These are phyloP conservation scores for Cassiopea xamachana DNA, from an alignment of 30 jellyfish, hydroid and myxozoan genomes.

Conservation along the genomic window DNA sequence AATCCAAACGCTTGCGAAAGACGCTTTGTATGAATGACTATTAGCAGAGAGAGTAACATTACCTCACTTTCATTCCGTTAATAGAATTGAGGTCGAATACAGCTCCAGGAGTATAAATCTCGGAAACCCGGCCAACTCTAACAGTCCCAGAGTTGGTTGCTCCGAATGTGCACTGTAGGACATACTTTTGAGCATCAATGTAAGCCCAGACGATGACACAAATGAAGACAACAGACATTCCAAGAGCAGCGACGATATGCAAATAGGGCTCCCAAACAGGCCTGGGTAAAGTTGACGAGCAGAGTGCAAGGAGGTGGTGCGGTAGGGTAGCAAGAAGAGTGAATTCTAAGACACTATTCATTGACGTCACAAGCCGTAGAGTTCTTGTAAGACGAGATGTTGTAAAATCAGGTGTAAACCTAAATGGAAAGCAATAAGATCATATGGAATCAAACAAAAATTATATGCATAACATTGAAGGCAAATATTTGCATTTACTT, in stretches of 20 bases:
- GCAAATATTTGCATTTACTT: too few species aligned
- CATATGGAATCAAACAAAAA: background rate
- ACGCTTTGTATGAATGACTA: too few species aligned
- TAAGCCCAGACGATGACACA: constrained; percentile 92
- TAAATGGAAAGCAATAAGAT: constrained; percentile 9
- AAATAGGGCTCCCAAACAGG: constrained; percentile 99
- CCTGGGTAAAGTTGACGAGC: constrained; percentile 95
- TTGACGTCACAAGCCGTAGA: constrained; percentile 82
- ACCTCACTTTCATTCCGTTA: constrained; percentile 83
- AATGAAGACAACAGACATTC: constrained; percentile 88
- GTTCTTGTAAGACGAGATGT: constrained; percentile 94
- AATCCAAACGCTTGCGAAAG: too few species aligned
- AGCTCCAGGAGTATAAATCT: constrained; percentile 86
- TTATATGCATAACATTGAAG: too few species aligned
- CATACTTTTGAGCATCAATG: constrained; percentile 98
- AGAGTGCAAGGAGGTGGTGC: constrained; percentile 93
- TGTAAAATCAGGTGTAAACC: constrained; percentile 97
- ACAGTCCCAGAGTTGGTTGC: constrained; percentile 74
- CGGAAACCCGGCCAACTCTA: constrained; percentile 73
- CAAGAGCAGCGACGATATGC: constrained; percentile 90
- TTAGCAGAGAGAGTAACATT: background rate
- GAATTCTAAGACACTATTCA: constrained; percentile 90
- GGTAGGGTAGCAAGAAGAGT: constrained; percentile 96
- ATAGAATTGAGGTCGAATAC: constrained; percentile 85
- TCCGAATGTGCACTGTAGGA: constrained; percentile 96